A percentile compares a stretch with the other conserved stretches of the same genome.
phyloP scores from a whole-genome alignment of 2,888 invertebrate species.

The Dascillus cervinus region DNA sequence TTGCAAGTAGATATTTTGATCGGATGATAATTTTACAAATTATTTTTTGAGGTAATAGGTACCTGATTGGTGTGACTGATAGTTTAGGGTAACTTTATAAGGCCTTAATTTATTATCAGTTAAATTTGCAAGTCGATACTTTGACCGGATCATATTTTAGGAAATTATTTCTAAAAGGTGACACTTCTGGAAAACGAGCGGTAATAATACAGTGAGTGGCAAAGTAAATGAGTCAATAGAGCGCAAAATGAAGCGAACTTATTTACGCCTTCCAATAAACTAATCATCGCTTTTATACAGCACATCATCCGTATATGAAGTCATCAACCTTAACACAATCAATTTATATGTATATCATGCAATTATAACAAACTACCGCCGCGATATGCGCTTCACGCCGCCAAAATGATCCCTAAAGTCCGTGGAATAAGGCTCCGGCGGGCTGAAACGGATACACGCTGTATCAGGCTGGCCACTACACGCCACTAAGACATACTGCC shows the following conservation, averaged over 20 bases:
- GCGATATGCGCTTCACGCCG: slow-evolving; percentile 23
- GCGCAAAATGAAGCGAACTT: slow-evolving; percentile 1
- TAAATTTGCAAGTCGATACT: no score
- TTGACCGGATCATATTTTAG: no score
- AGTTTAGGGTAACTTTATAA: no score
- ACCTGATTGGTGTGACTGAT: no score
- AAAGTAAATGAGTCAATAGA: slow-evolving; percentile 5
- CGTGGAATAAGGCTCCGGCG: slow-evolving; percentile 20
- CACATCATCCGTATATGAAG: slow-evolving; percentile 32
- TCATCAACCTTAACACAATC: slow-evolving; percentile 42
- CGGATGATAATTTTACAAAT: no score
- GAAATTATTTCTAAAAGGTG: no score
- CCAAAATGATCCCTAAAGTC: slow-evolving; percentile 29
- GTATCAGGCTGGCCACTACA: slow-evolving; percentile 41
- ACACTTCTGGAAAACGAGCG: no score
- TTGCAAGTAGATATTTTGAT: no score
- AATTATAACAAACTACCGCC: slow-evolving; percentile 31
- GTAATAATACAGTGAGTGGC: no score
- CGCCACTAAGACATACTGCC: slow-evolving; percentile 42
- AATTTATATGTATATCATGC: slow-evolving; percentile 45
- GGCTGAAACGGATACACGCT: slow-evolving; percentile 19
- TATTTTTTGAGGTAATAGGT: no score
- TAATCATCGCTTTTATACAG: slow-evolving; percentile 30
- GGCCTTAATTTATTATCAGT: no score
- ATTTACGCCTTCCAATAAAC: slow-evolving; percentile 15